Conservation (phyloP, 2,113 vertebrate genomes). For the Daphoenositta chrysoptera region DNA sequence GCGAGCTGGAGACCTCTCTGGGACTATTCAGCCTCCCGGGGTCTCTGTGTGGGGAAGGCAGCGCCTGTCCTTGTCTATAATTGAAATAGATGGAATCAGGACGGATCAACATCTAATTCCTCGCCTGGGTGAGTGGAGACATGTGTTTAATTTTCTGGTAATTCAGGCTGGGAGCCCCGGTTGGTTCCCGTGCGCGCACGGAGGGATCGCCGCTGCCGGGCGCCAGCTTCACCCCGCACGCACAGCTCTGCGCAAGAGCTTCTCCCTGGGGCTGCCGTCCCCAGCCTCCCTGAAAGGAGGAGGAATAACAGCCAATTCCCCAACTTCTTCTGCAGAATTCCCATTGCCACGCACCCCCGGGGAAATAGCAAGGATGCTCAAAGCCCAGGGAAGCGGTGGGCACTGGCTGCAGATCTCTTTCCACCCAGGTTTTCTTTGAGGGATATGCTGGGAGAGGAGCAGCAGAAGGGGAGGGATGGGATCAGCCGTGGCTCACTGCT, state of each 20-base stretch:
- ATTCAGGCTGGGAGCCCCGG: conserved; percentile 3
- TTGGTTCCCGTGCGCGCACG: neutral
- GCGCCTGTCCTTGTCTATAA: neutral
- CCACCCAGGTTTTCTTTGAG: neutral
- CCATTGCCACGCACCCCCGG: rapidly evolving
- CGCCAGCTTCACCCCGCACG: neutral
- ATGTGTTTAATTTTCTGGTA: conserved; percentile 50
- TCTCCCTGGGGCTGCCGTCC: neutral
- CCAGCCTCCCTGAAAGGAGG: rapidly evolving
- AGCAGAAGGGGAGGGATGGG: neutral
- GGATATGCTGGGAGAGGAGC: neutral
- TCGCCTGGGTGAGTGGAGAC: conserved; percentile 36
- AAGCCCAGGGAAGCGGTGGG: neutral
- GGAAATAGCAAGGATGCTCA: neutral
- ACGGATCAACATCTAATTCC: neutral
- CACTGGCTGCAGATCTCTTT: neutral
- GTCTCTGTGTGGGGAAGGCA: neutral
- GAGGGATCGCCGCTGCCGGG: neutral
- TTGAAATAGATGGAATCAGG: conserved; percentile 14
- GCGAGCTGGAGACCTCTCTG: neutral
- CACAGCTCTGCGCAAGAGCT: neutral
- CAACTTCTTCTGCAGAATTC: neutral
- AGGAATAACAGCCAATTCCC: neutral
- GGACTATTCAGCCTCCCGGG: neutral
- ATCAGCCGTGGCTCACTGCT: neutral